A percentile compares a stretch with the other conserved stretches of the same genome.
Evolutionary conservation across 1,140 invertebrate genomes (phyloP).

Genomic region (Harlomillsia oculata): DNA sequence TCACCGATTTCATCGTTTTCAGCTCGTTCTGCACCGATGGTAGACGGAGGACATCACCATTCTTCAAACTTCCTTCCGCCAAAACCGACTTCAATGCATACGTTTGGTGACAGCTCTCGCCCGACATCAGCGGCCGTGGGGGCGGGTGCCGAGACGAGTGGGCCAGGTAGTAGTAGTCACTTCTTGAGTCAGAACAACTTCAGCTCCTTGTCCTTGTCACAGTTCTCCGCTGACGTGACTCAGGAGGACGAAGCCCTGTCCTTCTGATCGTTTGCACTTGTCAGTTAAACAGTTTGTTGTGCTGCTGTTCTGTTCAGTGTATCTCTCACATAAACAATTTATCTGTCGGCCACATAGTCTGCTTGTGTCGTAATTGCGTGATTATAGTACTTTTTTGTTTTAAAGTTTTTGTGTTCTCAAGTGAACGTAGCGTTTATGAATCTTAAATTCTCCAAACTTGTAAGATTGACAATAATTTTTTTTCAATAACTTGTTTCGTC

Average conservation of each 20-base stretch:
- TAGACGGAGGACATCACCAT: no score
- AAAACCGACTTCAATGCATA: conserved; percentile 9
- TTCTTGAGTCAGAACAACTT: conserved; percentile 21
- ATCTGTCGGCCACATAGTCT: no score
- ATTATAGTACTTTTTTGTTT: no score
- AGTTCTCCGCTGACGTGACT: conserved; percentile 5
- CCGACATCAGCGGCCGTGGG: conserved; percentile 7
- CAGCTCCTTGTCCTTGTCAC: conserved; percentile 18
- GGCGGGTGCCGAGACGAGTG: conserved; percentile 12
- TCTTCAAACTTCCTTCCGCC: neutral
- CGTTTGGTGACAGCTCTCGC: conserved; percentile 4
- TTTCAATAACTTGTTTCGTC: no score
- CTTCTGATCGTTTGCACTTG: conserved; percentile 10
- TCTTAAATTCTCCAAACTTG: no score
- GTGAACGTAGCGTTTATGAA: no score
- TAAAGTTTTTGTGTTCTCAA: no score
- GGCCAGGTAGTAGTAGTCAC: conserved; percentile 18
- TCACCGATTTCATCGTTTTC: conserved; percentile 29
- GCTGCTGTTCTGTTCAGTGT: neutral
- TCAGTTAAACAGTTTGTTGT: no score
- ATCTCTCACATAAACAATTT: no score
- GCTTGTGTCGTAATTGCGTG: no score
- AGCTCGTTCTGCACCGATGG: conserved; percentile 27
- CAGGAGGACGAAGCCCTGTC: conserved; percentile 14
- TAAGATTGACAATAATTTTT: no score